Evolutionary conservation across 1,140 invertebrate species (phyloP).

Genomic region (Dendrolimus punctatus): DNA sequence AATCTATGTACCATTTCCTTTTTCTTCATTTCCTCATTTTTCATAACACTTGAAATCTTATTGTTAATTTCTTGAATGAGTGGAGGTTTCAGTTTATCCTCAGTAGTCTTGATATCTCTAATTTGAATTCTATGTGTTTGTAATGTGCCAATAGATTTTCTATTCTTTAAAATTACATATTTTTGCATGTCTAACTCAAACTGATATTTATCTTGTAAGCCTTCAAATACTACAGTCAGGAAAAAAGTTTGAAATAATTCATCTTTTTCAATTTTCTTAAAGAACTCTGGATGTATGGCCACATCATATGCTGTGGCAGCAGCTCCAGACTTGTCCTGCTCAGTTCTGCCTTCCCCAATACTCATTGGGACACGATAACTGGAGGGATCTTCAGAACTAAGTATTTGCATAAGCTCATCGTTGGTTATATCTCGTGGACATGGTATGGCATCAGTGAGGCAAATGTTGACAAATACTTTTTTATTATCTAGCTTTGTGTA

Average conservation of each 20-base stretch:
- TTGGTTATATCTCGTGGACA: slow-evolving; percentile 86
- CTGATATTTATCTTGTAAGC: slow-evolving; percentile 78
- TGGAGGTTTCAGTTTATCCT: slow-evolving; percentile 44
- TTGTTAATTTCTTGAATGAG: slow-evolving; percentile 73
- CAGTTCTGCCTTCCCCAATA: slow-evolving; percentile 84
- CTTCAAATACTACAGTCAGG: slow-evolving; percentile 82
- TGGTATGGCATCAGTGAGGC: slow-evolving; percentile 83
- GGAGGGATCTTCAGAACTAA: slow-evolving; percentile 80
- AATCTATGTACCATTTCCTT: slow-evolving; percentile 61
- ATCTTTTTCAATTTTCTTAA: slow-evolving; percentile 78
- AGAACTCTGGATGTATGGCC: slow-evolving; percentile 82
- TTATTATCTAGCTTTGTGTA: slow-evolving; percentile 77
- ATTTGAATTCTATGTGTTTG: slow-evolving; percentile 82
- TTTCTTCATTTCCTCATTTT: slow-evolving; percentile 19
- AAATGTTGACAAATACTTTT: slow-evolving; percentile 88
- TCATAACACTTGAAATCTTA: slow-evolving; percentile 15
- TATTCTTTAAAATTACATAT: slow-evolving; percentile 74
- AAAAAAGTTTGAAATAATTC: slow-evolving; percentile 84
- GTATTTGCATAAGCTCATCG: slow-evolving; percentile 79
- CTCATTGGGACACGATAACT: slow-evolving; percentile 90
- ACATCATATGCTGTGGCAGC: slow-evolving; percentile 83
- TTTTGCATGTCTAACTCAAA: slow-evolving; percentile 76
- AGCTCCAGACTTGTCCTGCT: slow-evolving; percentile 83
- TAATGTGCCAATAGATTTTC: slow-evolving; percentile 80
- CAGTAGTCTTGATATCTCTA: slow-evolving; percentile 68